phyloP scores from a whole-genome alignment of 2,113 vertebrate species.

The Malurus cyaneus region DNA sequence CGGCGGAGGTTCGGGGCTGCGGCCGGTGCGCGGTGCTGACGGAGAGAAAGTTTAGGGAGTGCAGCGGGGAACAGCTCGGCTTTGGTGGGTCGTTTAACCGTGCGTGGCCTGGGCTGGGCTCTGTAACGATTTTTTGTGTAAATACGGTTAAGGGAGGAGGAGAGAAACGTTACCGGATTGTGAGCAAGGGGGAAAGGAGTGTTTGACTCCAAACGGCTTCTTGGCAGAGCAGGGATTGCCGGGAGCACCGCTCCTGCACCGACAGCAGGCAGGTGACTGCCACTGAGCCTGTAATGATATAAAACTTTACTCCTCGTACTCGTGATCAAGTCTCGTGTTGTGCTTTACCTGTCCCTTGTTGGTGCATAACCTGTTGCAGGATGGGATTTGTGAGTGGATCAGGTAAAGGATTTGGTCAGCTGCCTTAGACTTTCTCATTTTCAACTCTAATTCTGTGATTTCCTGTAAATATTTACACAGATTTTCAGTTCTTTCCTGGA shows the following conservation, averaged over 20 bases:
- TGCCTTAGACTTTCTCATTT: neutral
- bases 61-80: rapidly evolving
- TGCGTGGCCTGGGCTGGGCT: rapidly evolving
- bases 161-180: neutral
- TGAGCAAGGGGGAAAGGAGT: rapidly evolving
- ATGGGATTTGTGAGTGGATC: neutral
- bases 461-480: neutral
- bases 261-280: rapidly evolving
- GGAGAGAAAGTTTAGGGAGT: rapidly evolving
- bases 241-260: neutral
- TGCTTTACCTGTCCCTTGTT: neutral
- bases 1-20: neutral
- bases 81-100: neutral
- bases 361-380: neutral
- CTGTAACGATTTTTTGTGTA: no score
- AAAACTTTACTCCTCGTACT: rapidly evolving
- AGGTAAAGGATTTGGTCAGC: neutral
- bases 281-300: rapidly evolving
- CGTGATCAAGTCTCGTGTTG: rapidly evolving
- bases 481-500: neutral
- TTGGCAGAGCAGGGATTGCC: neutral
- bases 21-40: rapidly evolving
- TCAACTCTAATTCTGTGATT: neutral
- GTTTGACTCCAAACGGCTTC: rapidly evolving
- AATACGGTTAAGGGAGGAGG: neutral